Percentiles rank a stretch among this genome's conserved stretches.
Evolutionary conservation across 2,797 vertebrate species (phyloP).

Genomic region (Acanthis flammea): DNA sequence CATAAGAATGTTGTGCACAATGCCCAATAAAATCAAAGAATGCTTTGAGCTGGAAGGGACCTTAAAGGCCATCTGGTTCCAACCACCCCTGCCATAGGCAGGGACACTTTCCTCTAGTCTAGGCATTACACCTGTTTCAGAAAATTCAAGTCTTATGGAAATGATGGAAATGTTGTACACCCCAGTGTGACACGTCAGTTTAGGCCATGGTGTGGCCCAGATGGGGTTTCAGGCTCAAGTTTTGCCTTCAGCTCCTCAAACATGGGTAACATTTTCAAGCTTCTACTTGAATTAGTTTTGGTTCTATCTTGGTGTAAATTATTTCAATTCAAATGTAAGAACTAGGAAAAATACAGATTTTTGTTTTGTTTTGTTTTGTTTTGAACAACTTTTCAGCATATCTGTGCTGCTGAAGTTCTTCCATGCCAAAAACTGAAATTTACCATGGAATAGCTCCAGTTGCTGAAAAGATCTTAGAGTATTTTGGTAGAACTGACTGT

Average conservation of each 20-base stretch:
- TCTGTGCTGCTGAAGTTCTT: background rate
- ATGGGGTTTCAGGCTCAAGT: background rate
- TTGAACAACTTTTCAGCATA: background rate
- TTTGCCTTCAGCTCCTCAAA: background rate
- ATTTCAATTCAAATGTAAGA: background rate
- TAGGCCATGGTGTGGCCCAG: background rate
- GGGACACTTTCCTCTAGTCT: background rate
- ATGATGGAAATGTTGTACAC: background rate
- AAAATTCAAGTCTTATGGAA: background rate
- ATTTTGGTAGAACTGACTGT: background rate
- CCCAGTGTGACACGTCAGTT: background rate
- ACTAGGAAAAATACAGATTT: background rate
- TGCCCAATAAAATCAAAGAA: background rate
- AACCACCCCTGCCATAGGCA: background rate
- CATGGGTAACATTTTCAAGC: background rate
- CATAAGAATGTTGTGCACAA: background rate
- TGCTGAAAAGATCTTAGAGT: background rate
- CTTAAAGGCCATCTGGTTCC: background rate
- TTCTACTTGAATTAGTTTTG: background rate
- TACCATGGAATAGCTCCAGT: background rate
- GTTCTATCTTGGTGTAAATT: rapidly evolving
- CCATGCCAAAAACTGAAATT: background rate
- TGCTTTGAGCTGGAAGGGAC: background rate
- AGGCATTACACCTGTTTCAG: background rate
- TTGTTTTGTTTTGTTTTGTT: background rate